A percentile compares a stretch with the other conserved stretches of the same genome.
phyloP scores from a whole-genome alignment of 1,140 invertebrate species.

The Rhynchophorus ferrugineus region DNA sequence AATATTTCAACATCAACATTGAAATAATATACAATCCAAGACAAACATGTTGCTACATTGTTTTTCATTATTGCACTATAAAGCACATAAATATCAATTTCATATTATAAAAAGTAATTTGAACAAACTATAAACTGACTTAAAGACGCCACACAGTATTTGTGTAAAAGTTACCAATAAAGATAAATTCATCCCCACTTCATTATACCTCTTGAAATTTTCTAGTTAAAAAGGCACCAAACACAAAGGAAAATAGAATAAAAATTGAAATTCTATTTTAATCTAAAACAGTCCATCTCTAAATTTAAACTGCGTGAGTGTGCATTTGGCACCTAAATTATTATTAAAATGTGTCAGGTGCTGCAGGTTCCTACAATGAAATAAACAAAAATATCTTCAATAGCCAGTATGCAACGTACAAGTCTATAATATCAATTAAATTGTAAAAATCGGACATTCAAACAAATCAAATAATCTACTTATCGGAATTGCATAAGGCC shows the following conservation, averaged over 20 bases:
- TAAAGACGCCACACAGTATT: background rate
- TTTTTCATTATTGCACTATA: too few species aligned
- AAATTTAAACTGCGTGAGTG: slow-evolving; percentile 17
- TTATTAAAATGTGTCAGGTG: background rate
- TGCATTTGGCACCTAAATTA: slow-evolving; percentile 13
- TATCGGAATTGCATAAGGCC: too few species aligned
- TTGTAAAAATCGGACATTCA: too few species aligned
- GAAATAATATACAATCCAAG: too few species aligned
- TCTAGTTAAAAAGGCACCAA: slow-evolving; percentile 1
- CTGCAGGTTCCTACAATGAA: background rate
- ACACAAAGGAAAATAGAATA: slow-evolving; percentile 2
- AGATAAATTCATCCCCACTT: slow-evolving; percentile 14
- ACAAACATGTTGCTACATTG: too few species aligned
- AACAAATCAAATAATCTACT: too few species aligned
- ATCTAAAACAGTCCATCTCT: slow-evolving; percentile 12
- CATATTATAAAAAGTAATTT: too few species aligned
- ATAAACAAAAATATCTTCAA: too few species aligned
- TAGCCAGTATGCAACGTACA: too few species aligned
- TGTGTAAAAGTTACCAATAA: slow-evolving; percentile 16
- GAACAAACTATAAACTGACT: background rate
- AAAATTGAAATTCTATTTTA: slow-evolving; percentile 1
- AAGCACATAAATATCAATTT: too few species aligned
- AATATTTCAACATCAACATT: too few species aligned
- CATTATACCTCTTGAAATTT: slow-evolving; percentile 13
- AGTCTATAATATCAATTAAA: too few species aligned